Evolutionary conservation across 2,797 vertebrate species (phyloP).

Genomic region (Gallirallus australis): DNA sequence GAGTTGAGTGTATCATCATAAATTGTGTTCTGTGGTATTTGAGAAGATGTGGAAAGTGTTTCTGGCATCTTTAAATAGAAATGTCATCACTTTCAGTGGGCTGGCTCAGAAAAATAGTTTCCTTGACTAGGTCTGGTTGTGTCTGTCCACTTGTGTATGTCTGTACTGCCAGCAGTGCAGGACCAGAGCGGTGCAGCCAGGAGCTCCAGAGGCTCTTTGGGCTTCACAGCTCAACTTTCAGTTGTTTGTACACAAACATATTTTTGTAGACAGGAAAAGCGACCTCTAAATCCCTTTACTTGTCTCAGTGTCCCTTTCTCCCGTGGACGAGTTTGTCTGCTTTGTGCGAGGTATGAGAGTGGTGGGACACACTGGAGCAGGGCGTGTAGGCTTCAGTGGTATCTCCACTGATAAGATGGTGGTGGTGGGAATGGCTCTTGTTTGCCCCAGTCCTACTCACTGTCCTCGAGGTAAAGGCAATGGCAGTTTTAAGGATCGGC

Average conservation of each 20-base stretch:
- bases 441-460: neutral
- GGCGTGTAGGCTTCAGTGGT: accelerated
- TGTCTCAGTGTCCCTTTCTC: neutral
- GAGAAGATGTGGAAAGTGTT: slow-evolving; percentile 5
- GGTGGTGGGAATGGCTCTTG: neutral
- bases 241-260: neutral
- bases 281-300: accelerated
- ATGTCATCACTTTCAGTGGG: neutral
- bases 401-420: neutral
- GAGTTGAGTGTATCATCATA: neutral
- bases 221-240: neutral
- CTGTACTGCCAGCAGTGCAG: neutral
- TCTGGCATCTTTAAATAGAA: slow-evolving; percentile 25
- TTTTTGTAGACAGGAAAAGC: neutral
- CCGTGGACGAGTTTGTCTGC: accelerated
- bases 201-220: neutral
- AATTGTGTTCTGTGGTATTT: slow-evolving; percentile 5
- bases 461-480: neutral
- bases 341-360: accelerated
- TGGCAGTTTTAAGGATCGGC: neutral
- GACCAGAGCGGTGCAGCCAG: neutral
- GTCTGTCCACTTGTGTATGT: neutral
- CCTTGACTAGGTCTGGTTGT: neutral
- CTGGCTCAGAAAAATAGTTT: neutral
- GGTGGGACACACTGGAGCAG: neutral